Conservation (phyloP, 2,888 invertebrate species). For the Acleris sparsana region DNA sequence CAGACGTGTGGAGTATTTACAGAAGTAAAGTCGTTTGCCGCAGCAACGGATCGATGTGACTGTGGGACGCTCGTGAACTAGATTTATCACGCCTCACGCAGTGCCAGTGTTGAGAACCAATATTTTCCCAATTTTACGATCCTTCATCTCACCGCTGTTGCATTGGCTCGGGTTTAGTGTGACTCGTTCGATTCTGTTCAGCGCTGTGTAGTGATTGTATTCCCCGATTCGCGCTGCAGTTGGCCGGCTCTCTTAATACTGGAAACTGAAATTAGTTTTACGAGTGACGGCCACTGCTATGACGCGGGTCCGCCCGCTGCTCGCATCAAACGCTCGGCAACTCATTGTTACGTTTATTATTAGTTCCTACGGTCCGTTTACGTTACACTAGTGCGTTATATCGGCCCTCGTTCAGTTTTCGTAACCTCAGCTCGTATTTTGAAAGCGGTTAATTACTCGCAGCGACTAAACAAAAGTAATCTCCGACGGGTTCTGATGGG, state of each 20-base stretch:
- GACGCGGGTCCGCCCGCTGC: slow-evolving; percentile 58
- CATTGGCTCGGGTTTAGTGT: slow-evolving; percentile 32
- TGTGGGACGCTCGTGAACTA: slow-evolving; percentile 26
- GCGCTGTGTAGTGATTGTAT: slow-evolving; percentile 38
- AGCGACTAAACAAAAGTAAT: slow-evolving; percentile 37
- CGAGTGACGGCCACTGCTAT: slow-evolving; percentile 67
- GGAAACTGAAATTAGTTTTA: slow-evolving; percentile 75
- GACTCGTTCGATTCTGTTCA: slow-evolving; percentile 6
- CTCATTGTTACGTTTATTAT: slow-evolving; percentile 80
- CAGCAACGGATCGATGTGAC: slow-evolving; percentile 35
- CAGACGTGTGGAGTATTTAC: slow-evolving; percentile 51
- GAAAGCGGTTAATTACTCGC: slow-evolving; percentile 53
- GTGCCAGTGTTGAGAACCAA: slow-evolving; percentile 46
- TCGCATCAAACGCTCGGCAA: slow-evolving; percentile 66
- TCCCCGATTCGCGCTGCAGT: slow-evolving; percentile 55
- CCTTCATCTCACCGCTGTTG: slow-evolving; percentile 40
- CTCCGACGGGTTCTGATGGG: slow-evolving; percentile 23
- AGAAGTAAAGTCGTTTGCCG: slow-evolving; percentile 52
- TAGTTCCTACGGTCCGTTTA: slow-evolving; percentile 70
- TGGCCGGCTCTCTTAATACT: slow-evolving; percentile 54
- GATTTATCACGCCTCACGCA: slow-evolving; percentile 38
- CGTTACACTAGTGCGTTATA: slow-evolving; percentile 62
- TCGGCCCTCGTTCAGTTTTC: slow-evolving; percentile 53
- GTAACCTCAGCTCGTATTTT: slow-evolving; percentile 66
- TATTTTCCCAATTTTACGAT: slow-evolving; percentile 39